phyloP scores from a whole-genome alignment of 2,797 vertebrate genomes.

The Sarcophilus harrisii region DNA sequence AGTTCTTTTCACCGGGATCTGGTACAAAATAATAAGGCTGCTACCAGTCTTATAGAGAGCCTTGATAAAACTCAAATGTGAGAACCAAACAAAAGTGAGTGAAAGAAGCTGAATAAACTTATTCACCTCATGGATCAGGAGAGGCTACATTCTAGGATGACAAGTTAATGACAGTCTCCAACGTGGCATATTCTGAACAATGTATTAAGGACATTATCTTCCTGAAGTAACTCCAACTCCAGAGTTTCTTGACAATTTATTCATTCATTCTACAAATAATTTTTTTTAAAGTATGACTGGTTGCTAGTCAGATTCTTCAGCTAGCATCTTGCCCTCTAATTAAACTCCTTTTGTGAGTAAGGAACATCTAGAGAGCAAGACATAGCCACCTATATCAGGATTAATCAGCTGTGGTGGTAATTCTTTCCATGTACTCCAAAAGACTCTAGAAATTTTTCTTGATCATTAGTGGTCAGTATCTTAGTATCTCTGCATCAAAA shows the following conservation, averaged over 20 bases:
- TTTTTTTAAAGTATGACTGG: neutral
- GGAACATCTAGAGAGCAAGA: constrained; percentile 14
- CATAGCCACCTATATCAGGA: neutral
- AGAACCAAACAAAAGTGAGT: constrained; percentile 42
- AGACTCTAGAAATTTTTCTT: neutral
- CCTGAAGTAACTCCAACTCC: neutral
- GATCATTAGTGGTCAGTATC: neutral
- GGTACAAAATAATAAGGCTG: too few species aligned
- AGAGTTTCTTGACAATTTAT: neutral
- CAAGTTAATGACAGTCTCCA: neutral
- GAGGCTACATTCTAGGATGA: neutral
- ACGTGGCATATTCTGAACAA: neutral
- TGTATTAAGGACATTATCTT: too few species aligned
- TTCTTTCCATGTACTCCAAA: neutral
- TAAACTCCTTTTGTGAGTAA: neutral
- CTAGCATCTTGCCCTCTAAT: neutral
- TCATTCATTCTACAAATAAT: neutral
- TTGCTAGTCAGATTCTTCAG: rapidly evolving
- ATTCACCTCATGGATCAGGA: neutral
- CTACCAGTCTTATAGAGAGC: neutral
- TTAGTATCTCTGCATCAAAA: neutral
- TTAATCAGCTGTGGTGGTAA: neutral
- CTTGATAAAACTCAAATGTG: constrained; percentile 3
- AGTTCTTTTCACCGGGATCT: constrained; percentile 11
- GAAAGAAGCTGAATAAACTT: constrained; percentile 5